Percentiles rank a stretch among this genome's conserved stretches.
These are phyloP conservation scores for Characodon lateralis DNA, from an alignment of 2,797 vertebrate species.

Conservation along the genomic window DNA sequence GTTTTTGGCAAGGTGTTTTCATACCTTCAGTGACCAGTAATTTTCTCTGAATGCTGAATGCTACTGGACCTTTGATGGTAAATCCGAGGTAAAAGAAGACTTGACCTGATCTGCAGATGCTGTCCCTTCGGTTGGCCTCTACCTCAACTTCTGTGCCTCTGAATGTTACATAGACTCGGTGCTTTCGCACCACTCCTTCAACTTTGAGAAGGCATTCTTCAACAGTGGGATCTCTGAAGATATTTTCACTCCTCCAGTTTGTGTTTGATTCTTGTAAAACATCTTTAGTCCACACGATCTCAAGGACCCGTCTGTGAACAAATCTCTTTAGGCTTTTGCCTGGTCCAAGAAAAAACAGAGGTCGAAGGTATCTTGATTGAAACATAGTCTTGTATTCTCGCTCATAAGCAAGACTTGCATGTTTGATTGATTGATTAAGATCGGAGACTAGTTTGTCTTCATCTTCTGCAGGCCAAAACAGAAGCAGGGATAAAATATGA, in stretches of 20 bases:
- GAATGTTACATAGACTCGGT: constrained; percentile 12
- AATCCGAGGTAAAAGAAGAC: constrained; percentile 52
- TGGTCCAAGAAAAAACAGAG: constrained; percentile 44
- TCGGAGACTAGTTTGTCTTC: background rate
- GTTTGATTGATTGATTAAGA: background rate
- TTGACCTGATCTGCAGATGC: background rate
- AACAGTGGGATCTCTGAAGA: constrained; percentile 2
- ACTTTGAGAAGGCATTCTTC: constrained; percentile 5
- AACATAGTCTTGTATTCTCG: background rate
- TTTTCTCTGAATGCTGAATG: constrained; percentile 26
- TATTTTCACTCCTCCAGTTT: constrained; percentile 7
- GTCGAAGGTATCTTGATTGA: constrained; percentile 17
- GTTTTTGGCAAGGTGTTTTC: background rate
- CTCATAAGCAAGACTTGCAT: background rate
- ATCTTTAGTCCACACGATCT: constrained; percentile 17
- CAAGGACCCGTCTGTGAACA: constrained; percentile 13
- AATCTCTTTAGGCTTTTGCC: constrained; percentile 12
- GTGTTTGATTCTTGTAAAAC: background rate
- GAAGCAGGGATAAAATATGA: constrained; percentile 26
- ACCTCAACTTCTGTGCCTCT: background rate
- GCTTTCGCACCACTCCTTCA: constrained; percentile 17
- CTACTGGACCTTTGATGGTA: constrained; percentile 44
- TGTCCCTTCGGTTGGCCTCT: rapidly evolving
- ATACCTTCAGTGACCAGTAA: background rate
- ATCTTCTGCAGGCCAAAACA: constrained; percentile 29